Evolutionary conservation across 2,113 vertebrate species (phyloP), one percentile per base, ranked within the genome.

Genomic region (Triplophysa rosa): DNA sequence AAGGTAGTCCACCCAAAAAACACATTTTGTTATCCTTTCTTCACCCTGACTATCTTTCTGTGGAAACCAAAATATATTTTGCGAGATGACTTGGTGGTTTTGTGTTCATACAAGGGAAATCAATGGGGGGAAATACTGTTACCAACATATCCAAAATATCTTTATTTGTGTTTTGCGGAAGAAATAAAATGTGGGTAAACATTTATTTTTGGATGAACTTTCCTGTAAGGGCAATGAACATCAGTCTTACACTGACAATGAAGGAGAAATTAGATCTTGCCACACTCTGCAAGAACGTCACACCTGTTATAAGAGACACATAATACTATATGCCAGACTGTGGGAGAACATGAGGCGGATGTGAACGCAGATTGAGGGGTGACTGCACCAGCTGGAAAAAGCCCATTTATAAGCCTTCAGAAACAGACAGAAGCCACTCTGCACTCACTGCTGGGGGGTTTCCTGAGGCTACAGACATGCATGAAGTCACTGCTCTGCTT

Each of bases 241-340:
- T 78, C 40, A 63, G 69, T 65, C 45, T 63, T 42, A 62, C 45
- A 14, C 78, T 33, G 77, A 29, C 77, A 81, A 84, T 80, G 82
- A 82, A 71, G 83, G 59, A 82, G 85, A 89, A 84, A 78, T 78
- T 78, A 45, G 84, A 89, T 79, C 81, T 80, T 84, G 85, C 88
- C 82, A 80, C 73, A 84, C 82, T 90, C 87, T 85, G 86, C 82
- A 80, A 88, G 85, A 78, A 83, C 81, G 71, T 76, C 79, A 86
- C 92, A 93, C 91, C 91, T 93, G 91, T 90, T 84, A 80, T 78
- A 77, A 21, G 58, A 13, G 90, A 90, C 89, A 93, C 82, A 56
- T 80, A 82, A 92, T 90, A 88, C 72, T 49, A 17, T 49, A 17
- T 70, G 52, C 74, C 83, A 84, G 79, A 78, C 67, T 81, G 79